Percentiles rank a stretch among this genome's conserved stretches.
phyloP scores from a whole-genome alignment of 2,797 vertebrate species.

The Lophotriccus pileatus region DNA sequence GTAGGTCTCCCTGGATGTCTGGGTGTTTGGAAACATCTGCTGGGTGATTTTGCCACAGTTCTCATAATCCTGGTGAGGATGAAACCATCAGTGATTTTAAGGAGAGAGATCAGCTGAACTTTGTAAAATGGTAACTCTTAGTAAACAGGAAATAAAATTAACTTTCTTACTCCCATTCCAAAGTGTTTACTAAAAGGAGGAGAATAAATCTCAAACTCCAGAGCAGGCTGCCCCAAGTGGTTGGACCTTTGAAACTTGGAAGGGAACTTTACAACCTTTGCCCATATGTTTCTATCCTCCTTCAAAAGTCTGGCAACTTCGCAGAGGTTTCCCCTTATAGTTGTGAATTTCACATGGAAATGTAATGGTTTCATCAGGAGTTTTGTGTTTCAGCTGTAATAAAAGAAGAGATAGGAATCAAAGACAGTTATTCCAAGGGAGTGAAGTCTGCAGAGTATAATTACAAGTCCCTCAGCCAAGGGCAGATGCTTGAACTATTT shows the following conservation, averaged over 20 bases:
- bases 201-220: neutral
- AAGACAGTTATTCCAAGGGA: slow-evolving; percentile 24
- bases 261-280: slow-evolving; percentile 39
- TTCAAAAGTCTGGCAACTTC: slow-evolving; percentile 33
- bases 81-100: neutral
- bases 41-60: neutral
- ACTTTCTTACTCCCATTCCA: neutral
- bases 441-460: slow-evolving; percentile 15
- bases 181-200: slow-evolving; percentile 20
- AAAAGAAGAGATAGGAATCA: slow-evolving; percentile 42
- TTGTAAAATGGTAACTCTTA: neutral
- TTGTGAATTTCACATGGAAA: slow-evolving; percentile 65
- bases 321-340: slow-evolving; percentile 52
- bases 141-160: slow-evolving; percentile 36
- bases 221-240: slow-evolving; percentile 9
- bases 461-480: neutral
- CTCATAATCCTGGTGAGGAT: neutral
- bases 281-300: slow-evolving; percentile 32
- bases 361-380: slow-evolving; percentile 66
- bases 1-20: neutral
- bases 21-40: neutral
- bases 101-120: neutral
- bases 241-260: slow-evolving; percentile 44
- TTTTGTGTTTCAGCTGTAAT: slow-evolving; percentile 44
- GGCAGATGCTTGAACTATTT: slow-evolving; percentile 42